Conservation (phyloP, 2,797 vertebrate genomes). For the Brotula barbata region DNA sequence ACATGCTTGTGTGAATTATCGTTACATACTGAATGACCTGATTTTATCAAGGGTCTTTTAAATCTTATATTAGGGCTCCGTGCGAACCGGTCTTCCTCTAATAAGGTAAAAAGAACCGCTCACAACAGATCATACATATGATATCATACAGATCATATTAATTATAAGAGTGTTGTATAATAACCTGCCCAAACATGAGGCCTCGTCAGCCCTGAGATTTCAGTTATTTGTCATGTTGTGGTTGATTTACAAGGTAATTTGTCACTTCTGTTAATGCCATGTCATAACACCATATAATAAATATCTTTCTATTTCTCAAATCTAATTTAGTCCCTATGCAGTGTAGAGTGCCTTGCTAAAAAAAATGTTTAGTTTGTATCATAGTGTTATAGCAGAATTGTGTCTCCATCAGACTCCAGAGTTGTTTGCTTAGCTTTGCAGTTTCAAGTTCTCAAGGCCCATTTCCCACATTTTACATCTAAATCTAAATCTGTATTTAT, state of each 20-base stretch:
- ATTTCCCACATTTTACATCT: too few relatives aligned
- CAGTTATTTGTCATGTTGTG: constrained; percentile 17
- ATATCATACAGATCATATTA: neutral
- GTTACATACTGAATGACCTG: neutral
- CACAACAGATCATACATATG: constrained; percentile 13
- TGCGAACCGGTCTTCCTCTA: constrained; percentile 1
- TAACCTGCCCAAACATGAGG: neutral
- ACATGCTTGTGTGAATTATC: constrained; percentile 10
- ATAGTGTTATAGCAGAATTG: constrained; percentile 11
- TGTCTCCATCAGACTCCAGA: neutral
- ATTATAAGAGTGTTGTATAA: neutral
- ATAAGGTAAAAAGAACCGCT: constrained; percentile 11
- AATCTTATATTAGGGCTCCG: constrained; percentile 8
- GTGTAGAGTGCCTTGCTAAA: constrained; percentile 3
- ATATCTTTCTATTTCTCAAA: constrained; percentile 6
- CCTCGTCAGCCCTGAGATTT: neutral
- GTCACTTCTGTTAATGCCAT: neutral
- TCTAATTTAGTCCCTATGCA: constrained; percentile 6
- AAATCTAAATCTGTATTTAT: too few relatives aligned
- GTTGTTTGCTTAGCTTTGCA: too few relatives aligned
- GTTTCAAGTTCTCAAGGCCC: too few relatives aligned
- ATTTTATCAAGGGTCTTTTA: constrained; percentile 13
- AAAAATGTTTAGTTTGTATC: constrained; percentile 10
- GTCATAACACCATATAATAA: constrained; percentile 9
- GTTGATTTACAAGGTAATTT: constrained; percentile 8